Conservation (phyloP, 2,113 vertebrate genomes). For the Stomatorhinus ivindoensis region DNA sequence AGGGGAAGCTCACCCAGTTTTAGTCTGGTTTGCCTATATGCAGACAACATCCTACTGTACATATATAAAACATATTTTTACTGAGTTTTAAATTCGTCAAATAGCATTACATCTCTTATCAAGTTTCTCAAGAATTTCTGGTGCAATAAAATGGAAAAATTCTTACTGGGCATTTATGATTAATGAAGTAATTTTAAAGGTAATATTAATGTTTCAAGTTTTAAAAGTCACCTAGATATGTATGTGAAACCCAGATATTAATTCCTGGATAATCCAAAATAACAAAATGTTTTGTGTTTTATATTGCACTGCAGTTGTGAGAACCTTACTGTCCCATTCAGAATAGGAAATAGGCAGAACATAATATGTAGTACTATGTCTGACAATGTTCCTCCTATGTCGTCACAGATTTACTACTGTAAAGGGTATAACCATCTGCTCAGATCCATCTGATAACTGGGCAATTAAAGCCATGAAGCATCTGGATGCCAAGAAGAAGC, state of each 20-base stretch:
- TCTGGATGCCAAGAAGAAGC: neutral
- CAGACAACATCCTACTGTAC: neutral
- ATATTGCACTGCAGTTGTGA: neutral
- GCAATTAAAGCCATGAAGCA: neutral
- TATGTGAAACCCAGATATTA: neutral
- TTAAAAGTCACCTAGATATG: neutral
- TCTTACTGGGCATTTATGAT: neutral
- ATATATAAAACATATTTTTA: neutral
- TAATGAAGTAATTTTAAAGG: neutral
- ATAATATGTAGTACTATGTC: neutral
- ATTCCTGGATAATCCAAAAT: neutral
- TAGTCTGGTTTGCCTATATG: neutral
- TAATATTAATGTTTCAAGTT: neutral
- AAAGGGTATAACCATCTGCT: slow-evolving; percentile 13
- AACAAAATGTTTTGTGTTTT: neutral
- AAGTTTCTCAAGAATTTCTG: neutral
- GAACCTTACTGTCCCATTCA: neutral
- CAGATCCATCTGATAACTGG: slow-evolving; percentile 20
- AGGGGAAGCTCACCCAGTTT: neutral
- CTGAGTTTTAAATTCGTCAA: neutral
- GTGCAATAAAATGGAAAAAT: neutral
- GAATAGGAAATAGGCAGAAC: neutral
- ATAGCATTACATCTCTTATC: neutral
- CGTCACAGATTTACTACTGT: slow-evolving; percentile 19
- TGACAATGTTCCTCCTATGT: neutral